phyloP scores from a whole-genome alignment of 2,888 invertebrate genomes.

The Smittia aterrima region DNA sequence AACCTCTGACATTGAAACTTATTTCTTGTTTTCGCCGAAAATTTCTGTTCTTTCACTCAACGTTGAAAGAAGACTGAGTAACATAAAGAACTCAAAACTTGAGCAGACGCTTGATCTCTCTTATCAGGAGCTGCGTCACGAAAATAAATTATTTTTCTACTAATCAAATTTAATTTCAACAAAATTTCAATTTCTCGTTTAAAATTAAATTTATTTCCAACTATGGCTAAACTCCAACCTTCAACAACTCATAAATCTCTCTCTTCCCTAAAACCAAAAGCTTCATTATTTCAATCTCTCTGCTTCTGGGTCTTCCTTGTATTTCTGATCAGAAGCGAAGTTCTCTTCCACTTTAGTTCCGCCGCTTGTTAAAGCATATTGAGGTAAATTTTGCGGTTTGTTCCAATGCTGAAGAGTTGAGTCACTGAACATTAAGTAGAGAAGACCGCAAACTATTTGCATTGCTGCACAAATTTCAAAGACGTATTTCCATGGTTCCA shows the following conservation, averaged over 20 bases:
- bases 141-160: no score
- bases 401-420: slow-evolving; percentile 63
- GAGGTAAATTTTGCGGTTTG: slow-evolving; percentile 44
- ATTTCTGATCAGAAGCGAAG: background rate
- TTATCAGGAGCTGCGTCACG: no score
- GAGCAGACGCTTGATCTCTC: no score
- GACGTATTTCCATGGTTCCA: slow-evolving; percentile 62
- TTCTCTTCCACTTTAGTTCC: background rate
- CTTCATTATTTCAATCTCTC: background rate
- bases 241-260: background rate
- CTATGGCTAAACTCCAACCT: background rate
- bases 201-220: no score
- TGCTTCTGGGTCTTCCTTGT: background rate
- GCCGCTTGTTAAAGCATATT: slow-evolving; percentile 3
- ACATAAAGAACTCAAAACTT: no score
- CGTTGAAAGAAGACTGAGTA: no score
- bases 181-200: no score
- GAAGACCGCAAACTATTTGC: slow-evolving; percentile 56
- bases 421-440: slow-evolving; percentile 59
- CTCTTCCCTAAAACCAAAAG: background rate
- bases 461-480: slow-evolving; percentile 59
- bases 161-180: no score
- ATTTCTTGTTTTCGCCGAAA: no score
- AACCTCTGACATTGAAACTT: background rate
- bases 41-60: no score